A percentile compares a stretch with the other conserved stretches of the same genome.
Evolutionary conservation across 1,140 invertebrate species (phyloP).

Genomic region (Apis cerana): DNA sequence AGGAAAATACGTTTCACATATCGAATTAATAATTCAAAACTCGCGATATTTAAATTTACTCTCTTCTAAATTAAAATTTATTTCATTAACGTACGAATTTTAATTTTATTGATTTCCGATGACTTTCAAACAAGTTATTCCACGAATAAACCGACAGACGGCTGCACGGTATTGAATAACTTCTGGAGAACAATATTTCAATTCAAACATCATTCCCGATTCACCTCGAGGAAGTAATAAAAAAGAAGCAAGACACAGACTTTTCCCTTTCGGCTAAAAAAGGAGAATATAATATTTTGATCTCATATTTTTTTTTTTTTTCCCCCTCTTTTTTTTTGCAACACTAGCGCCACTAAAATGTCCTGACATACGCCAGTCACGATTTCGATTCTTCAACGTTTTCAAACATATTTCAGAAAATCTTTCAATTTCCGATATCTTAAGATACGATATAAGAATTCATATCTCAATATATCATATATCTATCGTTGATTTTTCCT

Average conservation of each 20-base stretch:
- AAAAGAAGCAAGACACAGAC: not conserved
- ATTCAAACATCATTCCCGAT: slow-evolving; percentile 22
- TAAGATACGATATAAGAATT: not conserved
- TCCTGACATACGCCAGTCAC: not conserved
- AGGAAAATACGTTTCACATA: not conserved
- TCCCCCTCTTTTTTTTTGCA: not conserved
- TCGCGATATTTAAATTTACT: not conserved
- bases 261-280: not conserved
- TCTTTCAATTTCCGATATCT: slow-evolving; percentile 15
- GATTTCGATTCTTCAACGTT: not conserved
- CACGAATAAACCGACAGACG: not conserved
- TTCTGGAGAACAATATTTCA: slow-evolving; percentile 21
- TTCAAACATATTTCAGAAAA: not conserved
- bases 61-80: not conserved
- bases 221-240: slow-evolving; percentile 21
- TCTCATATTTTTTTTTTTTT: not conserved
- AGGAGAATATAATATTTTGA: not conserved
- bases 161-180: slow-evolving; percentile 19
- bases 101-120: not conserved
- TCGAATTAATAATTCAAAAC: not conserved
- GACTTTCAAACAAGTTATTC: slow-evolving; percentile 9
- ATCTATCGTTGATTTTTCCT: not conserved
- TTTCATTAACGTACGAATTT: not conserved
- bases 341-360: not conserved
- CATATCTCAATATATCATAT: not conserved